Base-by-base conservation (phyloP, 2,888 invertebrate species). In the Antitype chi region DNA sequence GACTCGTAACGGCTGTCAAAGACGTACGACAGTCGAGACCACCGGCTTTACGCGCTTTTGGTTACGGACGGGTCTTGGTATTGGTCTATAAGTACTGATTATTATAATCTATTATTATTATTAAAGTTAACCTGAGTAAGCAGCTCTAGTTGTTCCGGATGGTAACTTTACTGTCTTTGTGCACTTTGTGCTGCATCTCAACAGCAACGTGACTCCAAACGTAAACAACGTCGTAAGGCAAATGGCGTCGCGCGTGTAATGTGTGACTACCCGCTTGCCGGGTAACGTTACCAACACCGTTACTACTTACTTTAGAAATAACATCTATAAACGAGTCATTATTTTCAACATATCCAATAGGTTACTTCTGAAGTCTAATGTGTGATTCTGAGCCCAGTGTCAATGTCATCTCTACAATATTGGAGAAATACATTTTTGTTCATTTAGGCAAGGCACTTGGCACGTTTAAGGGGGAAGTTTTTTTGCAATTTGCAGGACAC, bases 171-270 rank as follows among this genome's bases (percentile, higher is more conserved):
- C 52, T 74, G 78, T 76, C 68, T 80, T 81, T 79, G 69, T 75
- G 76, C 81, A 79, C 59, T 80, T 82, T 79, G 67, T 74, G 70
- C 79, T 83, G 87, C 90, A 91, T 92, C 91, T 88, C 86, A 86
- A 84, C 85, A 85, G 85, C 89, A 90, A 91, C 92, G 92, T 91
- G 92, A 92, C 90, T 89, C 78, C 80, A 76, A 89, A 79, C 89
- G 86, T 91, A 92, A 92, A 92, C 92, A 91, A 85, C 81, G 71
- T 84, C 86, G 72, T 67, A 59, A 73, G 60, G 77, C 66, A 74
- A 89, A 84, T 85, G 76, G 70, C 81, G 72, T 81, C 76, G 82
- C 89, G 87, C 88, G 89, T 90, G 90, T 78, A 81, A 80, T 76
- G 69, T 82, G 68, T 71, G 49, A 62, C 63, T 80, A 78, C 80